Conservation (phyloP, 2,888 invertebrate genomes). For the Cataglyphis rosenhaueri region DNA sequence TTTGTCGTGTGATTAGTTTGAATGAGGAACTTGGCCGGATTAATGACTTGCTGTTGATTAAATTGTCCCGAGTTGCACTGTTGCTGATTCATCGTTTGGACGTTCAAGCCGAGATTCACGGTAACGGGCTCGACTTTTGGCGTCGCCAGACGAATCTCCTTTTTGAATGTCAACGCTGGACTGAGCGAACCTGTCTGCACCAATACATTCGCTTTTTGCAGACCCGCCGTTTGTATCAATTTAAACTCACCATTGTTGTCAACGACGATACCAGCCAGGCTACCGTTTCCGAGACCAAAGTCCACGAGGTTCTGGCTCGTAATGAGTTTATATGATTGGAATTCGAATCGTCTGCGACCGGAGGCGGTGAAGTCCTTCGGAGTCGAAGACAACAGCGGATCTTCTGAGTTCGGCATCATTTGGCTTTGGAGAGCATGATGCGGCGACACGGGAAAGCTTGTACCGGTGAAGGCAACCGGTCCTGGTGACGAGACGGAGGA, state of each 20-base stretch:
- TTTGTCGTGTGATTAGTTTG: conserved; percentile 76
- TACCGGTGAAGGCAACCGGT: conserved; percentile 80
- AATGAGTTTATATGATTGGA: conserved; percentile 87
- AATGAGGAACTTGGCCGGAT: conserved; percentile 83
- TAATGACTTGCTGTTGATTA: conserved; percentile 80
- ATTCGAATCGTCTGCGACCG: conserved; percentile 86
- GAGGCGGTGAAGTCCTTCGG: conserved; percentile 91
- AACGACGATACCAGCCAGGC: conserved; percentile 88
- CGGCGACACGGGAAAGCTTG: conserved; percentile 84
- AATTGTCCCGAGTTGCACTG: conserved; percentile 79
- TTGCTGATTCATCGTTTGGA: conserved; percentile 66
- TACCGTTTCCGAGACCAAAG: conserved; percentile 86
- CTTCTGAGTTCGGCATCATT: conserved; percentile 95
- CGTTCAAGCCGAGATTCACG: conserved; percentile 75
- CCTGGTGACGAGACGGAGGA: conserved; percentile 84
- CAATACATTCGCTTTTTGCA: conserved; percentile 84
- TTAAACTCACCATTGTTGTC: conserved; percentile 89
- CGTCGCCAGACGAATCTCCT: conserved; percentile 80
- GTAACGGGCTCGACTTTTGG: conserved; percentile 80
- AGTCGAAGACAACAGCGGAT: conserved; percentile 93
- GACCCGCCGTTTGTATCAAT: conserved; percentile 87
- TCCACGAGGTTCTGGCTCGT: conserved; percentile 87
- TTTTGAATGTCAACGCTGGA: conserved; percentile 82
- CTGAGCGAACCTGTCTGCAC: conserved; percentile 81
- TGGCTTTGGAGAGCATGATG: conserved; percentile 89